A percentile compares a stretch with the other conserved stretches of the same genome.
These are phyloP conservation scores for Cyprinella venusta DNA, from an alignment of 2,797 vertebrate genomes.

Conservation along the genomic window DNA sequence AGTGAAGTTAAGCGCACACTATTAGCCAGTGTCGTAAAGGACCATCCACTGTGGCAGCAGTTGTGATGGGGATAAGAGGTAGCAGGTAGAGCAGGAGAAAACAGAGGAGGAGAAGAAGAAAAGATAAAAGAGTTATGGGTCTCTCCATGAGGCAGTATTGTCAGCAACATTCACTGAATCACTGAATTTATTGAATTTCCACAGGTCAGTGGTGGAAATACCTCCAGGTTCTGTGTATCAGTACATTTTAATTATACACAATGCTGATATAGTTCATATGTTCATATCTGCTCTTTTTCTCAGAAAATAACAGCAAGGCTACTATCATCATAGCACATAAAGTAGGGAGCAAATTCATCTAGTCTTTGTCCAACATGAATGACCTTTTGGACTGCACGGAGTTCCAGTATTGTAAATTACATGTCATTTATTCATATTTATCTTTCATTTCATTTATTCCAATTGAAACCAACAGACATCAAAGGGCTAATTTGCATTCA, in stretches of 20 bases:
- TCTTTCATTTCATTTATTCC: slow-evolving; percentile 62
- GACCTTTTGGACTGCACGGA: neutral
- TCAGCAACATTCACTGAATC: slow-evolving; percentile 88
- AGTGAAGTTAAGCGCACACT: slow-evolving; percentile 92
- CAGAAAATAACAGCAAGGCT: slow-evolving; percentile 54
- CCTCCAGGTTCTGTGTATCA: slow-evolving; percentile 81
- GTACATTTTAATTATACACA: slow-evolving; percentile 78
- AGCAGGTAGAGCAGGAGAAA: neutral
- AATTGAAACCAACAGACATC: slow-evolving; percentile 40
- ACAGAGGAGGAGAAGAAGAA: neutral
- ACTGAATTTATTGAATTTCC: slow-evolving; percentile 92
- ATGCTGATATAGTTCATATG: neutral
- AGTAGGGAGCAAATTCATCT: neutral
- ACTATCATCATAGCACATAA: slow-evolving; percentile 71
- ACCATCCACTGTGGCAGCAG: slow-evolving; percentile 73
- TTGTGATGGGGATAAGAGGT: neutral
- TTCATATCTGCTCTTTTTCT: neutral
- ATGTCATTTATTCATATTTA: slow-evolving; percentile 9
- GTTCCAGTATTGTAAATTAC: slow-evolving; percentile 25
- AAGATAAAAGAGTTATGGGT: neutral
- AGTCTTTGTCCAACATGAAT: slow-evolving; percentile 41
- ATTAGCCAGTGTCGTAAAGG: slow-evolving; percentile 93
- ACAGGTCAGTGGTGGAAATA: slow-evolving; percentile 89
- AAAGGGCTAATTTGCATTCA: slow-evolving; percentile 20
- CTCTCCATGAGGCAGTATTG: slow-evolving; percentile 85